A percentile compares a stretch with the other conserved stretches of the same genome.
These are phyloP conservation scores for Hippoglossus hippoglossus DNA, from an alignment of 2,797 vertebrate genomes.

Conservation along the genomic window DNA sequence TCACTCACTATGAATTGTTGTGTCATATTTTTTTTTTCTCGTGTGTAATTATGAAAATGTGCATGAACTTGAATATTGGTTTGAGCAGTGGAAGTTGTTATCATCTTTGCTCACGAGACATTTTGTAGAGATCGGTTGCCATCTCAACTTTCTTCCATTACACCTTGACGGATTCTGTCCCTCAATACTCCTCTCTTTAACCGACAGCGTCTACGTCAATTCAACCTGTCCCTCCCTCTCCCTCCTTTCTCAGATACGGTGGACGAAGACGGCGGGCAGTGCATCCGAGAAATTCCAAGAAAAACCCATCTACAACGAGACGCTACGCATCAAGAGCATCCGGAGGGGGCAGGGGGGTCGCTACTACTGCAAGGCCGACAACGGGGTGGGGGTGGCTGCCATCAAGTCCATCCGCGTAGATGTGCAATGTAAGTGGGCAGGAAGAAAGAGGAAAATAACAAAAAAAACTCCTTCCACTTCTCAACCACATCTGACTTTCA, in stretches of 20 bases:
- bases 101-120: too few species aligned
- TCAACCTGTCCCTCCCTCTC: slow-evolving; percentile 18
- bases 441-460: slow-evolving; percentile 43
- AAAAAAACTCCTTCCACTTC: slow-evolving; percentile 76
- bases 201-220: slow-evolving; percentile 29
- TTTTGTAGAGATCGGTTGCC: not conserved
- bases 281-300: slow-evolving; percentile 99
- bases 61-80: too few species aligned
- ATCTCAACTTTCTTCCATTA: slow-evolving; percentile 1
- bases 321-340: slow-evolving; percentile 93
- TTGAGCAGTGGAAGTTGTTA: too few species aligned
- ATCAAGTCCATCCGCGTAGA: slow-evolving; percentile 99
- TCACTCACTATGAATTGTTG: too few species aligned
- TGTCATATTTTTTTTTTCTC: not conserved
- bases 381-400: slow-evolving; percentile 97
- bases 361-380: slow-evolving; percentile 99
- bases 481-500: slow-evolving; percentile 70
- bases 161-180: slow-evolving; percentile 38
- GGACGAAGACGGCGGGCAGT: slow-evolving; percentile 98
- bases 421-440: slow-evolving; percentile 97
- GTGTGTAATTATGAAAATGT: not conserved
- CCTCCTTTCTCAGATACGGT: slow-evolving; percentile 87
- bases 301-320: slow-evolving; percentile 97
- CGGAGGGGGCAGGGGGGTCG: slow-evolving; percentile 96
- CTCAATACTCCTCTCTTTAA: slow-evolving; percentile 16